Percentiles rank a stretch among this genome's conserved stretches.
Evolutionary conservation across 1,140 invertebrate species (phyloP).

Genomic region (Apocrypta bakeri): DNA sequence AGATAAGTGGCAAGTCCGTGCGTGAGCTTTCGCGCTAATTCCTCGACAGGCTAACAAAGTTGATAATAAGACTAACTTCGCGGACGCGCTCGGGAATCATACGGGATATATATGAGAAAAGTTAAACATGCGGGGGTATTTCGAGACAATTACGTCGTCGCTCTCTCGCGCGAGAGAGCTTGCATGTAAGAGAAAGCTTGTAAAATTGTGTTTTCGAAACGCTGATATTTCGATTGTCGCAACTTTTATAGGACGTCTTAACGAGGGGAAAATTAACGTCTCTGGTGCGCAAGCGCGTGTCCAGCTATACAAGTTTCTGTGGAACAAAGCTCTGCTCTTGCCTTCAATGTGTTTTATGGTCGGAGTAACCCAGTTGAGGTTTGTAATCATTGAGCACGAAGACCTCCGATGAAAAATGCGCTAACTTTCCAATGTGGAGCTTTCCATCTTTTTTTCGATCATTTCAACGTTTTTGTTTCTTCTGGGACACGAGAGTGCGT

Average conservation of each 20-base stretch:
- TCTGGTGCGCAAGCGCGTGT: background rate
- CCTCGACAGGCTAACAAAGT: conserved; percentile 45
- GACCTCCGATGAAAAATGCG: background rate
- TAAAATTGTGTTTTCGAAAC: background rate
- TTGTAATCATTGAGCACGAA: background rate
- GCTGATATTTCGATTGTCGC: background rate
- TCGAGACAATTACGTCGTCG: conserved; percentile 31
- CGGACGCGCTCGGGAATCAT: conserved; percentile 33
- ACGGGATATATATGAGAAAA: conserved; percentile 48
- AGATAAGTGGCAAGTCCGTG: conserved; percentile 34
- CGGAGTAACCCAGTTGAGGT: background rate
- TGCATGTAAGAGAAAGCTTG: background rate
- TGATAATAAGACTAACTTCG: conserved; percentile 50
- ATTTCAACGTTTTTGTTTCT: background rate
- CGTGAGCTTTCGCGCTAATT: conserved; percentile 44
- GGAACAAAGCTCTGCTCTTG: background rate
- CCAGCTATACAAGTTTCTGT: background rate
- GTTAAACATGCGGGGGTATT: conserved; percentile 15
- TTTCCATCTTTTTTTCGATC: background rate
- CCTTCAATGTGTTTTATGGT: conserved; percentile 16
- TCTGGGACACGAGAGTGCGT: background rate
- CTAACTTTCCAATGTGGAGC: background rate
- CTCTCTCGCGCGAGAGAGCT: background rate
- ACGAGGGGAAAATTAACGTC: background rate
- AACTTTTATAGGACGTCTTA: background rate